Base-by-base conservation (phyloP, 1,140 invertebrate species). In the Epicauta chinensis region DNA sequence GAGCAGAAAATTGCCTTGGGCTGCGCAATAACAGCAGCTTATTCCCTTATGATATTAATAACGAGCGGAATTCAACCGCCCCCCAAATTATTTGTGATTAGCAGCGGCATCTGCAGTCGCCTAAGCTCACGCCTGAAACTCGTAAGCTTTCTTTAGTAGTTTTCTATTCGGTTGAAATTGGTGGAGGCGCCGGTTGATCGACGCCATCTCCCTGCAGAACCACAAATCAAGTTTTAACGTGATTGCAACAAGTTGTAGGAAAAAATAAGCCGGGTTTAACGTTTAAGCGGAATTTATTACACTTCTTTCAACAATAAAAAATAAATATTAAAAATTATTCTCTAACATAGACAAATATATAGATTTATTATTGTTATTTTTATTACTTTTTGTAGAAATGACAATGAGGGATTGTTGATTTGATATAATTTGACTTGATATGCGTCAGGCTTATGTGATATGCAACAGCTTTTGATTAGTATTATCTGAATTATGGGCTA, bases 41-140 rank as follows among this genome's bases (percentile, higher is more conserved):
- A 69, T 69, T 69, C 67, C 65, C 67, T 69, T 66, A 67, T 67
- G 65, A 69, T 67, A 69, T 69, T 67, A 69, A 69, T 69, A 69
- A 64, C 65, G 60, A 53, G 53, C 17, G 39, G 41, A 23, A 23
- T 23, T 5, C 4, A 23, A 23, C 23, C 4, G 4, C 23, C 23
- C 7, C 23, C 7, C 23, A 23, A 23, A n/a, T n/a, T n/a, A n/a
- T n/a, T n/a, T n/a, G n/a, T n/a, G n/a, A n/a, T 7, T 23, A 23
- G 23, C 23, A n/a, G 23, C 23, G 23, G 7, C 23, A 23, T 23
- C 23, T 23, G n/a, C n/a, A n/a, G n/a, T n/a, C n/a, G n/a, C n/a
- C n/a, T n/a, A n/a, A n/a, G n/a, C n/a, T n/a, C n/a, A n/a, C n/a
- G n/a, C n/a, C n/a, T n/a, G n/a, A n/a, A n/a, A n/a, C n/a, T n/a